phyloP scores from a whole-genome alignment of 2,113 vertebrate species.

The Hiodon tergisus region DNA sequence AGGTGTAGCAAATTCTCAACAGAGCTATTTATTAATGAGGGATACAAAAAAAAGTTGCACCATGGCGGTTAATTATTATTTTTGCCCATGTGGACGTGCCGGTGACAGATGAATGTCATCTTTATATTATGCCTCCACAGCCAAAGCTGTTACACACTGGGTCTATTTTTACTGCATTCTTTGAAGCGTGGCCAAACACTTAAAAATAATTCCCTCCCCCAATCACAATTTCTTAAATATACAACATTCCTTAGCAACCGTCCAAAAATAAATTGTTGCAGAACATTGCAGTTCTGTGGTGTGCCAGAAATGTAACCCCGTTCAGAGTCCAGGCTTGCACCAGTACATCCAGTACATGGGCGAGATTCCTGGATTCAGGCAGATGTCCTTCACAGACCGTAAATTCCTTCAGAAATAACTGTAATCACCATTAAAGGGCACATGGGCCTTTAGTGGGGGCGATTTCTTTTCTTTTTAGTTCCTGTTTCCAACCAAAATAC shows the following conservation, averaged over 20 bases:
- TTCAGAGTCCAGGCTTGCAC: not conserved
- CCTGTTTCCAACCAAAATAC: not conserved
- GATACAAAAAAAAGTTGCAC: not conserved
- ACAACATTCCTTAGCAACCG: slow-evolving; percentile 37
- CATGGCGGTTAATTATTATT: slow-evolving; percentile 6
- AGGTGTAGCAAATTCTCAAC: not conserved
- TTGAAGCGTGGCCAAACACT: slow-evolving; percentile 29
- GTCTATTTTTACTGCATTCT: slow-evolving; percentile 38
- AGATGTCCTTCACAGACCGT: no score
- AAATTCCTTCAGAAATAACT: no score
- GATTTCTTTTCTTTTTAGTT: not conserved
- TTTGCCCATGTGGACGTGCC: slow-evolving; percentile 1
- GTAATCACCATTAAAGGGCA: not conserved
- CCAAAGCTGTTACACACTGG: slow-evolving; percentile 13
- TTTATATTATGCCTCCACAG: slow-evolving; percentile 23
- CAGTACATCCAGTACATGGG: not conserved
- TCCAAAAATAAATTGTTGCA: slow-evolving; percentile 33
- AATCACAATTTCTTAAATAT: slow-evolving; percentile 35
- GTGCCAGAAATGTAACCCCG: slow-evolving; percentile 3
- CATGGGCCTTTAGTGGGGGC: not conserved
- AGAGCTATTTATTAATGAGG: not conserved
- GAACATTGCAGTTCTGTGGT: not conserved
- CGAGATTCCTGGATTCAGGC: no score
- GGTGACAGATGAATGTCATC: slow-evolving; percentile 28
- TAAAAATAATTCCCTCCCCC: slow-evolving; percentile 21